phyloP scores from a whole-genome alignment of 2,113 vertebrate genomes.

The Smithornis capensis region DNA sequence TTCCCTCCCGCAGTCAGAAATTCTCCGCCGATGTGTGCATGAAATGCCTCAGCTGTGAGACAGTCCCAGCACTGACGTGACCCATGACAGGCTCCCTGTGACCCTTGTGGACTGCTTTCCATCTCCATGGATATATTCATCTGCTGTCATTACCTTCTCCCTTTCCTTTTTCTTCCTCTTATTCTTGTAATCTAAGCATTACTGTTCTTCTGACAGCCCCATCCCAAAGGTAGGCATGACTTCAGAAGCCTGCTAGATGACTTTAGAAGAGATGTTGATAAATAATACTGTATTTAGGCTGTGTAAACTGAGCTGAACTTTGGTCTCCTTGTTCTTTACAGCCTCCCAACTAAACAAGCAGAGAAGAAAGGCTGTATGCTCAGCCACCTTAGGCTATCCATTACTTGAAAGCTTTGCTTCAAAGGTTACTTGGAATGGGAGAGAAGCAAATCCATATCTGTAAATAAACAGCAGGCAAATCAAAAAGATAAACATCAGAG shows the following conservation, averaged over 20 bases:
- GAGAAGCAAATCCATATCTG: constrained; percentile 4
- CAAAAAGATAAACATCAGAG: neutral
- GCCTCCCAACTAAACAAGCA: neutral
- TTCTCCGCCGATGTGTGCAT: constrained; percentile 26
- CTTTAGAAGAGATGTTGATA: constrained; percentile 4
- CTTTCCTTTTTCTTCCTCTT: neutral
- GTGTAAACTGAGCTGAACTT: neutral
- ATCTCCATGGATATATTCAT: neutral
- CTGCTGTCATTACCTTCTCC: neutral
- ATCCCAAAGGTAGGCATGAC: neutral
- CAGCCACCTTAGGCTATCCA: neutral
- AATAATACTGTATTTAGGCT: neutral
- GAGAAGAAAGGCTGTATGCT: neutral
- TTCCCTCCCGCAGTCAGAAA: neutral
- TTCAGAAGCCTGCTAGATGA: neutral
- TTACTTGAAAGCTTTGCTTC: neutral
- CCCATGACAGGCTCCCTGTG: neutral
- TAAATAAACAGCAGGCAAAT: constrained; percentile 19
- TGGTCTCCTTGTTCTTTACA: neutral
- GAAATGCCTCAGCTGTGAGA: neutral
- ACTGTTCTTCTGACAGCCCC: neutral
- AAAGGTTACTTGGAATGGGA: neutral
- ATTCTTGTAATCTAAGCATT: neutral
- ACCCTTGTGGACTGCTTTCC: accelerated
- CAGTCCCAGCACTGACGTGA: neutral